phyloP scores from a whole-genome alignment of 2,888 invertebrate species.

The Lasioglossum pauxillum region DNA sequence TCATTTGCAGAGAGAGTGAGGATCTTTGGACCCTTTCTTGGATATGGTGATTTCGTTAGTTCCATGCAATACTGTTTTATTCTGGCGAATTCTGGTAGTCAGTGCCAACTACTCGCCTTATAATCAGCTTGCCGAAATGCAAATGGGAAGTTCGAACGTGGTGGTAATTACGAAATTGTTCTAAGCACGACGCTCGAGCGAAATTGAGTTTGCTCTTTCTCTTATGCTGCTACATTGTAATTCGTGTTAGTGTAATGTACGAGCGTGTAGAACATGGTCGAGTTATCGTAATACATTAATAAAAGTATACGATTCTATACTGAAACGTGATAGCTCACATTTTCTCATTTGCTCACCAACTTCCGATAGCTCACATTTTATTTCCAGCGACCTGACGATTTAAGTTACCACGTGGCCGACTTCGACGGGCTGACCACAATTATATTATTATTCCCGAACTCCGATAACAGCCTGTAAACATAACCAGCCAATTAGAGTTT shows the following conservation, averaged over 20 bases:
- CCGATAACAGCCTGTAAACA: neutral
- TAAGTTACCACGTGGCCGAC: neutral
- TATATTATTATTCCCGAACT: neutral
- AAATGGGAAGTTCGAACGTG: neutral
- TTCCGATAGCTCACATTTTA: neutral
- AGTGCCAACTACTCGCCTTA: neutral
- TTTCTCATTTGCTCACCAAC: neutral
- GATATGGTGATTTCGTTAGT: neutral
- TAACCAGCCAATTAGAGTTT: neutral
- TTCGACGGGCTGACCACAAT: neutral
- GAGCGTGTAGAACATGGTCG: neutral
- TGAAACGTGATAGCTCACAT: neutral
- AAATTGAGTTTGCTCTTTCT: neutral
- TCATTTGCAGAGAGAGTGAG: neutral
- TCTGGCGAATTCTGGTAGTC: neutral
- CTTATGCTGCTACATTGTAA: neutral
- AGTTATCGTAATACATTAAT: neutral
- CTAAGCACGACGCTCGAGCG: neutral
- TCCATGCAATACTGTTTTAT: neutral
- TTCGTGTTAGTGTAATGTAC: neutral
- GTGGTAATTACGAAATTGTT: constrained; percentile 1
- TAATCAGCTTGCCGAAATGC: neutral
- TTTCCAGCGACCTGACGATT: neutral
- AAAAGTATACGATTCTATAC: no score
- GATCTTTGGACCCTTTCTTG: no score